phyloP scores from a whole-genome alignment of 2,797 vertebrate genomes.

The Esox lucius region DNA sequence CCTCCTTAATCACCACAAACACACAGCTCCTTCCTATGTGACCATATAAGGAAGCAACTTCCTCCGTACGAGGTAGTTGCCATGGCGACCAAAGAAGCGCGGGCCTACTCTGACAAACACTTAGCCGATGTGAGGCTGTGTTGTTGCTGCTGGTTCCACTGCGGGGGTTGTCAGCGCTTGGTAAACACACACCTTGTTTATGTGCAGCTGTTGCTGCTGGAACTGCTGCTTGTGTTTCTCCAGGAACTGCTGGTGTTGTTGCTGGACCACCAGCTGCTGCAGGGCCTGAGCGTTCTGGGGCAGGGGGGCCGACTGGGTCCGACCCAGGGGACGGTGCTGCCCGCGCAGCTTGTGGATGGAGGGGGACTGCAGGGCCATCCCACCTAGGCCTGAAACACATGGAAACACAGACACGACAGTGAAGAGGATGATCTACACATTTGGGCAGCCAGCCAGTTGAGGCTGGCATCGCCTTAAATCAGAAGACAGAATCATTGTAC shows the following conservation, averaged over 20 bases:
- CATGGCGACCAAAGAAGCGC: constrained; percentile 63
- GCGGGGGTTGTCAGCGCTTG: not conserved
- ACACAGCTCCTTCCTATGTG: constrained; percentile 54
- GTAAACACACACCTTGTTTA: constrained; percentile 81
- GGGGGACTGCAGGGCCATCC: constrained; percentile 86
- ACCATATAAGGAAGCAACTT: constrained; percentile 62
- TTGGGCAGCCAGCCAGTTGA: no score
- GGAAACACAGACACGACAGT: not conserved
- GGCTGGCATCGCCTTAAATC: not conserved
- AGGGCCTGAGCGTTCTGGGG: constrained; percentile 92
- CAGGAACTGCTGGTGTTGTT: constrained; percentile 91
- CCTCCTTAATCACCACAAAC: constrained; percentile 30
- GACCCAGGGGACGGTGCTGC: constrained; percentile 91
- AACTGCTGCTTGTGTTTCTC: constrained; percentile 93
- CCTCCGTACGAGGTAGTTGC: constrained; percentile 63
- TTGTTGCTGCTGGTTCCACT: not conserved
- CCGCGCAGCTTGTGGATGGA: constrained; percentile 92
- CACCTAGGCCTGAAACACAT: constrained; percentile 78
- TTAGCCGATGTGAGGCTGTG: not conserved
- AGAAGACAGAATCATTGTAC: not conserved
- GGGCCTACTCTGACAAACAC: not conserved
- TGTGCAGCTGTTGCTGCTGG: constrained; percentile 89
- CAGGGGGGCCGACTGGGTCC: constrained; percentile 95
- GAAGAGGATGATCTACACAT: not conserved
- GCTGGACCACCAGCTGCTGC: constrained; percentile 89